Base-by-base conservation (phyloP, 2,888 invertebrate genomes). In the Drosophila meridiana region DNA sequence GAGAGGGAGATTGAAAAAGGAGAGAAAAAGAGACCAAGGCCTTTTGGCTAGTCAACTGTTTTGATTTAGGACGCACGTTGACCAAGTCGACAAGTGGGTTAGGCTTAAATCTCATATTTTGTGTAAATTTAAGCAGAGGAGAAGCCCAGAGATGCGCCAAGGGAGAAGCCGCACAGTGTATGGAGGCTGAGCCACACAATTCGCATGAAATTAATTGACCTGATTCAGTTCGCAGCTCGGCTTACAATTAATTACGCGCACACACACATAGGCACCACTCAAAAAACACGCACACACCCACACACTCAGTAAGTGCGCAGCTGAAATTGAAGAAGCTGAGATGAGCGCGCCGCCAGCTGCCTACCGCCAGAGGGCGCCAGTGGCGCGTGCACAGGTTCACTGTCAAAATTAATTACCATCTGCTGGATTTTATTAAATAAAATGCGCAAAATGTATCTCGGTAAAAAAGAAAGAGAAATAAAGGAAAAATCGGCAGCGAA, bases 221-320 rank as follows among this genome's bases (percentile, higher is more conserved):
- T 86, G 91, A 91, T 91, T 91, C 84, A 90, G 76, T 82, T 85
- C 66, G 86, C 64, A 85, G 78, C 90, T 90, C 83, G 75, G 90
- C 85, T 83, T 85, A 91, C 92, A 90, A 91, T 92, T 91, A 92
- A 91, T 92, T 92, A 92, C 82, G 78, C 80, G 66, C 83, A 84
- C 58, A 38, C 36, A 52, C 34, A 52, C 52, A 34, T 13, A 50
- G 32, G 11, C 36, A 42, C 28, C 50, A 36, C 30, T 42, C 34
- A 48, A 34, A 34, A 50, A 47, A 26, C 11, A 45, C 45, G 3
- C n/a, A 20, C 52, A 32, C 48, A 20, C 38, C 32, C 9, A 63
- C 26, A 32, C 30, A 42, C 42, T n/a, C 73, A 40, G 67, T 62
- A 73, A 48, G 45, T 48, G 56, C 30, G 45, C 32, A 11, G 47